Conservation (phyloP, 2,113 vertebrate species). For the Corythaixoides concolor region DNA sequence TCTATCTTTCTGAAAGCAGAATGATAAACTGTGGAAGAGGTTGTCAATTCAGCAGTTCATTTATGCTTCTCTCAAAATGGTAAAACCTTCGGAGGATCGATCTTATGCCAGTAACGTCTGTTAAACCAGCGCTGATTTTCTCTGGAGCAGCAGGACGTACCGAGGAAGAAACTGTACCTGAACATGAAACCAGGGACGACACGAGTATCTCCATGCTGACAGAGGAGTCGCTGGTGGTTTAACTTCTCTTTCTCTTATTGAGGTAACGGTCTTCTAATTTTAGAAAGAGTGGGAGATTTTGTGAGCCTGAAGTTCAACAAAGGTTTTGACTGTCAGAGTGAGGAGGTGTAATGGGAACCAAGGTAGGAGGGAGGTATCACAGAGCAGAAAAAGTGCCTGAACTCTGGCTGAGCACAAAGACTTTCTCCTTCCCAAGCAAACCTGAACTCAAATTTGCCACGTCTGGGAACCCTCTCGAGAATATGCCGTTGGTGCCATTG, state of each 20-base stretch:
- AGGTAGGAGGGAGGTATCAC: neutral
- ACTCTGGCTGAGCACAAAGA: neutral
- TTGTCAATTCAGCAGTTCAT: neutral
- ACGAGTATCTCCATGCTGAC: neutral
- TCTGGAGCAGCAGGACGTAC: rapidly evolving
- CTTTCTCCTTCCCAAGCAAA: neutral
- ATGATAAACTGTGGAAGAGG: neutral
- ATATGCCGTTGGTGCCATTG: neutral
- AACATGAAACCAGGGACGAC: neutral
- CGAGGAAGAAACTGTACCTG: neutral
- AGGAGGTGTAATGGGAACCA: neutral
- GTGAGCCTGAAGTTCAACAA: neutral
- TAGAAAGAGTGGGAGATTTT: constrained; percentile 30
- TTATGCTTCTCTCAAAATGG: neutral
- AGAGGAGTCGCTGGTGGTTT: neutral
- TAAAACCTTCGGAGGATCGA: neutral
- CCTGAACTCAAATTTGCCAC: neutral
- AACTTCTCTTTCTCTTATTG: neutral
- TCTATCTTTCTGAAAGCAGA: neutral
- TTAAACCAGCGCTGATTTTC: neutral
- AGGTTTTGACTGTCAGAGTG: constrained; percentile 37
- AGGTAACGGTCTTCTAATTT: neutral
- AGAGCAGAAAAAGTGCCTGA: neutral
- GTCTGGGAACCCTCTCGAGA: neutral
- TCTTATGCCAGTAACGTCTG: neutral